These are phyloP conservation scores for Stigmatopora nigra DNA, from an alignment of 2,113 vertebrate genomes.

Conservation along the genomic window DNA sequence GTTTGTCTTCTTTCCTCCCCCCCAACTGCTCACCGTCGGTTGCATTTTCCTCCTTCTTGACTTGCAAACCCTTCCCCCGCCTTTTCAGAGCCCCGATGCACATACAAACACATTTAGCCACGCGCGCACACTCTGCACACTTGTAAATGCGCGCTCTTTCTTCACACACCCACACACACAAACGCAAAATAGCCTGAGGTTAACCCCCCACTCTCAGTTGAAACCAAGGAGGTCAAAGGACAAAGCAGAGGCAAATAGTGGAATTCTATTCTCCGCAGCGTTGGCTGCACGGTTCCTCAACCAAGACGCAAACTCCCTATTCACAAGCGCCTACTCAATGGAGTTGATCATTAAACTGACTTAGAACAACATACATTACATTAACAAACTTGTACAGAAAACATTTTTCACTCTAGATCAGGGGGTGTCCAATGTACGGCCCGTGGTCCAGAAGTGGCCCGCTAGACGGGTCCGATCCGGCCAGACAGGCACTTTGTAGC, in stretches of 20 bases:
- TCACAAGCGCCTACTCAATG: neutral
- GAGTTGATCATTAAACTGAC: neutral
- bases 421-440: too few relatives aligned
- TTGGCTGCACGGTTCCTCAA: constrained; percentile 27
- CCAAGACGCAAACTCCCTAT: constrained; percentile 1
- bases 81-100: constrained; percentile 32
- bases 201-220: constrained; percentile 55
- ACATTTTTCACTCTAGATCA: too few relatives aligned
- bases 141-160: constrained; percentile 38
- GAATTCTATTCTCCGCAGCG: constrained; percentile 62
- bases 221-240: constrained; percentile 58
- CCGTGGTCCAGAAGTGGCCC: too few relatives aligned
- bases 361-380: neutral
- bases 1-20: constrained; percentile 30
- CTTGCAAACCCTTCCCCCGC: constrained; percentile 40
- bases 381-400: neutral
- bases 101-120: constrained; percentile 30
- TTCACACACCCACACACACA: constrained; percentile 34
- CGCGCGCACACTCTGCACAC: constrained; percentile 26
- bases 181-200: constrained; percentile 51
- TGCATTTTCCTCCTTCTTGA: constrained; percentile 41
- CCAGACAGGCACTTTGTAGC: too few relatives aligned
- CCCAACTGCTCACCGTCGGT: constrained; percentile 36
- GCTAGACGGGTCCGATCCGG: too few relatives aligned
- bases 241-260: constrained; percentile 55